Evolutionary conservation across 2,797 vertebrate genomes (phyloP).

Genomic region (Malacoraja senta): DNA sequence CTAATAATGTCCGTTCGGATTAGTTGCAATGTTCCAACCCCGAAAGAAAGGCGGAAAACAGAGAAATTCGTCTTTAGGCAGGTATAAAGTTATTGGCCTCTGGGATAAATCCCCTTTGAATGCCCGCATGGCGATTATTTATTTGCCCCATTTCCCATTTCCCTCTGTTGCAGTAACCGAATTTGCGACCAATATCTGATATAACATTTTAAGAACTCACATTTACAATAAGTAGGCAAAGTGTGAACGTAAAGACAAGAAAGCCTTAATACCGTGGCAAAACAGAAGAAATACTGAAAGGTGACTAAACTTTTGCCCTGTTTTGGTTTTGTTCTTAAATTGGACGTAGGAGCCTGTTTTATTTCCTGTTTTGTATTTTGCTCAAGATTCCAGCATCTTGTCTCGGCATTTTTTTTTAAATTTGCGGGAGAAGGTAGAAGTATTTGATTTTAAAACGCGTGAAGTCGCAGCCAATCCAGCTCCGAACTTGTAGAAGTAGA

Average conservation of each 20-base stretch:
- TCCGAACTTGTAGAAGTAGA: neutral
- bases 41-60: neutral
- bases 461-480: neutral
- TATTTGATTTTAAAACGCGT: neutral
- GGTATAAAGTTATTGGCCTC: neutral
- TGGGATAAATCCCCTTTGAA: neutral
- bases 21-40: neutral
- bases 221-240: neutral
- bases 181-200: neutral
- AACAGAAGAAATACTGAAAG: neutral
- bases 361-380: no score
- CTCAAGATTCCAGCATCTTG: no score
- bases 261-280: neutral
- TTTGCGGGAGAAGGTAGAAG: neutral
- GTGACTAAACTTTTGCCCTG: neutral
- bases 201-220: neutral
- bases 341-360: neutral
- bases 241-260: neutral
- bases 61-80: neutral
- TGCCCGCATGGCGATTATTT: neutral
- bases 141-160: neutral
- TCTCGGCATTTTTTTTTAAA: no score
- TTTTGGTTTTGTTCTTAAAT: neutral
- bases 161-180: neutral
- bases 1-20: neutral